Evolutionary conservation across 2,888 invertebrate genomes (phyloP).

Genomic region (Beris chalybata): DNA sequence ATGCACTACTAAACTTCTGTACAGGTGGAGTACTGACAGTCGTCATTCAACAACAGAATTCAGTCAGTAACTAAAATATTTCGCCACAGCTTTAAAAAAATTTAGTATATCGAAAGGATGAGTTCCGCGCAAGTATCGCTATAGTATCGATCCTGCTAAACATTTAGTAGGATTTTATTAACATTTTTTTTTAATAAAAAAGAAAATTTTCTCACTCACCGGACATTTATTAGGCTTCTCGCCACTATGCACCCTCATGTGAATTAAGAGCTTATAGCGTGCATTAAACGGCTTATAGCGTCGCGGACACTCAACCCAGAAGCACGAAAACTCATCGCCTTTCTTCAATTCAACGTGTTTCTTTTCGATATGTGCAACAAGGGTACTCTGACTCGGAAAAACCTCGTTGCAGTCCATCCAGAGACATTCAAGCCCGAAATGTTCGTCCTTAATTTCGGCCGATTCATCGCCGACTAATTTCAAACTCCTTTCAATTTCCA

Average conservation of each 20-base stretch:
- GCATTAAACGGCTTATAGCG: constrained; percentile 93
- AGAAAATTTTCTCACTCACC: constrained; percentile 67
- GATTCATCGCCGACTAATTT: not conserved
- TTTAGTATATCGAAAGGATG: too few relatives aligned
- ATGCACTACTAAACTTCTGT: too few relatives aligned
- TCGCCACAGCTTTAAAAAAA: too few relatives aligned
- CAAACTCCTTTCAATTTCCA: constrained; percentile 17
- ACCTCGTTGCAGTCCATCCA: constrained; percentile 85
- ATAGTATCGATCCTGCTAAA: too few relatives aligned
- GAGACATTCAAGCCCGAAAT: constrained; percentile 61
- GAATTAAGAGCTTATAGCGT: constrained; percentile 93
- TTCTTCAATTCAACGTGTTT: constrained; percentile 84
- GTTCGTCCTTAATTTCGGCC: constrained; percentile 16
- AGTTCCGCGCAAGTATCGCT: too few relatives aligned
- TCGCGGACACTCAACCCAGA: constrained; percentile 91
- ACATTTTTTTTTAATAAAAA: not conserved
- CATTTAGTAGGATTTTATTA: too few relatives aligned
- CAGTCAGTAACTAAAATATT: too few relatives aligned
- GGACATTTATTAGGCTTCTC: constrained; percentile 98
- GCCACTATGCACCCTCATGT: constrained; percentile 96
- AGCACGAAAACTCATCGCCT: constrained; percentile 89
- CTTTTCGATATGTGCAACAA: constrained; percentile 83
- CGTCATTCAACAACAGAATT: too few relatives aligned
- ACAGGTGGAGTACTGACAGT: too few relatives aligned
- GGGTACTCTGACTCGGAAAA: constrained; percentile 75